phyloP scores from a whole-genome alignment of 2,797 vertebrate genomes.

The Triplophysa bombifrons region DNA sequence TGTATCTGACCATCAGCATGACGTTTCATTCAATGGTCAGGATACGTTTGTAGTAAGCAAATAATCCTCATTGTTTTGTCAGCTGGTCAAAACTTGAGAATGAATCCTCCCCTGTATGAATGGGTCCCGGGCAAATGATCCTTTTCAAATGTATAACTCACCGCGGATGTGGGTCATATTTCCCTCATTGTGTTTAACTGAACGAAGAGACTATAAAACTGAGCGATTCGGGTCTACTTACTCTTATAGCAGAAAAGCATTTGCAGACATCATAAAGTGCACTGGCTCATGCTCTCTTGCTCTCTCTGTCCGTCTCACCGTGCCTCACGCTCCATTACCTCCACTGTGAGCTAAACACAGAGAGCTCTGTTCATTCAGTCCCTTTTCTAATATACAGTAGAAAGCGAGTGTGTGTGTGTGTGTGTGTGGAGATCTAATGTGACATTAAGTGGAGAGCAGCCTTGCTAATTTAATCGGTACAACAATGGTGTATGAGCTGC shows the following conservation, averaged over 20 bases:
- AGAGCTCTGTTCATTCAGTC: conserved; percentile 28
- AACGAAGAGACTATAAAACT: conserved; percentile 28
- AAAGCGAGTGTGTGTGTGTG: background rate
- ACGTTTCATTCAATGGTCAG: background rate
- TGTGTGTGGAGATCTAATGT: conserved; percentile 39
- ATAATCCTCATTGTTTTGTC: background rate
- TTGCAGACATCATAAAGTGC: conserved; percentile 40
- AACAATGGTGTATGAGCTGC: conserved; percentile 13
- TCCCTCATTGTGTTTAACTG: conserved; percentile 19
- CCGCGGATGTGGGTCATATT: background rate
- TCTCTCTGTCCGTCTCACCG: conserved; percentile 6
- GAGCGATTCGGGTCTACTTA: conserved; percentile 7
- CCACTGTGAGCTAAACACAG: conserved; percentile 25
- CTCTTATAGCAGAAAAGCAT: background rate
- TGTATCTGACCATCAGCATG: background rate
- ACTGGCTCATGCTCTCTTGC: conserved; percentile 13
- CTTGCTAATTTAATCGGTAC: conserved; percentile 41
- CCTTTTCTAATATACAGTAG: conserved; percentile 4
- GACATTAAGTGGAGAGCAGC: conserved; percentile 46
- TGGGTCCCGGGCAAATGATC: conserved; percentile 7
- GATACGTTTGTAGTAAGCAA: background rate
- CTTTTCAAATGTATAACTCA: conserved; percentile 23
- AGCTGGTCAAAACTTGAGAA: background rate
- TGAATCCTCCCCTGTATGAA: background rate
- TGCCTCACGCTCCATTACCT: conserved; percentile 42